Percentiles rank a stretch among this genome's conserved stretches.
Evolutionary conservation across 2,797 vertebrate species (phyloP).

Genomic region (Chelon auratus): DNA sequence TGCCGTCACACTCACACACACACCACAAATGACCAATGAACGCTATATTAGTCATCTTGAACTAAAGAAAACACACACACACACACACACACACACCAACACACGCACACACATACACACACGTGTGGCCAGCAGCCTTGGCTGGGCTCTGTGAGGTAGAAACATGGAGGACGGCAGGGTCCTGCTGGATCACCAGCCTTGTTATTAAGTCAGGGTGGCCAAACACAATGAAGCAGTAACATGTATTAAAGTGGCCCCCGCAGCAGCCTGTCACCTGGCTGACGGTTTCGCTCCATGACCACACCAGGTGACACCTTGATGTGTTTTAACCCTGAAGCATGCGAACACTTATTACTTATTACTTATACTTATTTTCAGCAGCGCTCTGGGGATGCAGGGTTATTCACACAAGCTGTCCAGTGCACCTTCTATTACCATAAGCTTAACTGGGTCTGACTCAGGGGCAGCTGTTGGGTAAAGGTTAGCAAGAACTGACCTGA

Average conservation of each 20-base stretch:
- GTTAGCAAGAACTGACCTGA: no score
- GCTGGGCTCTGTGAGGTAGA: conserved; percentile 39
- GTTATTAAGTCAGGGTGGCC: conserved; percentile 67
- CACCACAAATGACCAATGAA: conserved; percentile 28
- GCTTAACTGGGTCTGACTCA: no score
- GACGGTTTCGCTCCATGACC: conserved; percentile 45
- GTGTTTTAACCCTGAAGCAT: conserved; percentile 34
- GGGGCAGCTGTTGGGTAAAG: neutral
- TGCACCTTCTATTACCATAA: conserved; percentile 1
- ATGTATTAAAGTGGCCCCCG: conserved; percentile 67
- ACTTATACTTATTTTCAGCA: conserved; percentile 42
- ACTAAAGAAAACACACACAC: conserved; percentile 13
- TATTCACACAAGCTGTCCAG: conserved; percentile 3
- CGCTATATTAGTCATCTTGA: conserved; percentile 48
- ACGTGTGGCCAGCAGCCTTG: conserved; percentile 15
- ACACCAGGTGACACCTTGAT: conserved; percentile 41
- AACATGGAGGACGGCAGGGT: conserved; percentile 50
- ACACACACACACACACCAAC: neutral
- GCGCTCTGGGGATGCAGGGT: conserved; percentile 24
- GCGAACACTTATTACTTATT: conserved; percentile 29
- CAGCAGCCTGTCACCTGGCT: conserved; percentile 27
- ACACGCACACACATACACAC: conserved; percentile 12
- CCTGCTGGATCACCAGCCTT: conserved; percentile 71
- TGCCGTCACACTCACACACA: conserved; percentile 35
- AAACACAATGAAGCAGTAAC: conserved; percentile 54